phyloP scores from a whole-genome alignment of 2,113 vertebrate species.

The Neogobius melanostomus region DNA sequence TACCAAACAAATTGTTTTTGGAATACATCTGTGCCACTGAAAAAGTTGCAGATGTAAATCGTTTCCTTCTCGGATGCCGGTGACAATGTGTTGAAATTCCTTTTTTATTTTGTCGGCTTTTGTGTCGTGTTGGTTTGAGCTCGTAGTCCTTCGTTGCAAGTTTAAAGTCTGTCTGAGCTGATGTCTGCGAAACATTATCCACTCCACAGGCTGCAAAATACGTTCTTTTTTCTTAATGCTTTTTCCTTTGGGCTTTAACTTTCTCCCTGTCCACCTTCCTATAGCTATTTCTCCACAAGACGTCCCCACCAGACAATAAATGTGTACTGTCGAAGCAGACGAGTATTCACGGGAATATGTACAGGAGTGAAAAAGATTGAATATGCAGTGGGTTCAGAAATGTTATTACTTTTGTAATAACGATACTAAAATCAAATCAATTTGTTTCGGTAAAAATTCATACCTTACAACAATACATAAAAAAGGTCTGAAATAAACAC shows the following conservation, averaged over 20 bases:
- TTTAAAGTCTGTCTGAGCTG: conserved; percentile 6
- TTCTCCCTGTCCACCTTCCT: conserved; percentile 4
- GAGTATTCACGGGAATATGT: not conserved
- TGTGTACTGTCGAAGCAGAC: not conserved
- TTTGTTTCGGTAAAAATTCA: too few species aligned
- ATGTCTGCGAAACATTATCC: conserved; percentile 13
- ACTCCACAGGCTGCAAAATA: conserved; percentile 17
- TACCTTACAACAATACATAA: too few species aligned
- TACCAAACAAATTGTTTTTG: conserved; percentile 1
- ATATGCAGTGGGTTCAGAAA: not conserved
- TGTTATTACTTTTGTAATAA: too few species aligned
- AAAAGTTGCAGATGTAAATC: not conserved
- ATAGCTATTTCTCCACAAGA: not conserved
- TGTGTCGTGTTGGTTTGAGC: conserved; percentile 1
- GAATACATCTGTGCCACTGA: not conserved
- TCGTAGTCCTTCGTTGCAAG: conserved; percentile 17
- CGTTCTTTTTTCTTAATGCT: not conserved
- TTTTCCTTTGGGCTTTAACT: conserved; percentile 5
- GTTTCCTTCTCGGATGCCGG: not conserved
- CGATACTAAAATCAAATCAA: too few species aligned
- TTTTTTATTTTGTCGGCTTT: not conserved
- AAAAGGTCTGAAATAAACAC: too few species aligned
- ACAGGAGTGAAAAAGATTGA: conserved; percentile 18
- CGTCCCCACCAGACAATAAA: not conserved
- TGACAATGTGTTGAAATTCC: conserved; percentile 1